Evolutionary conservation across 2,797 vertebrate genomes (phyloP), one percentile per base, ranked within the genome.

Genomic region (Picus viridis): DNA sequence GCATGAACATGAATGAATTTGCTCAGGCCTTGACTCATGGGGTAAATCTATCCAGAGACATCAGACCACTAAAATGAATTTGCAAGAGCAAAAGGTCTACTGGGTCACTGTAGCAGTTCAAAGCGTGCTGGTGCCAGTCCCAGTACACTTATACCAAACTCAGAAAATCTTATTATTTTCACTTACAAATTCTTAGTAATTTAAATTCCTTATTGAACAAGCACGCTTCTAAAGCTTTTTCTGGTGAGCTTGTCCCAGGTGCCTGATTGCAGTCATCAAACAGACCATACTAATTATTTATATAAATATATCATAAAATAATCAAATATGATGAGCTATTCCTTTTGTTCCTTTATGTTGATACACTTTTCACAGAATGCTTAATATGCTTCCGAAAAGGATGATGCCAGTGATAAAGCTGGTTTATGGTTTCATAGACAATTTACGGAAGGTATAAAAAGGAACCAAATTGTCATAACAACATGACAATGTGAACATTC

Each of bases 391-490:
- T 97, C 96, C 97, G 91, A 97, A 96, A 96, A 98, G 95, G 96
- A 95, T 78, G 90, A 97, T 97, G 97, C 95, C 96, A 97, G 96
- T 97, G 97, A 97, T 97, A 98, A 96, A 97, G 90, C 96, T 94
- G 96, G 95, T 96, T 97, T 98, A 96, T 96, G 97, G 96, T 96
- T 98, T 97, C 97, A 97, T 97, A 97, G 97, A 97, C 97, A 96
- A 97, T 97, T 97, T 98, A 98, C 97, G 97, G 97, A 97, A 97
- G 95, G 93, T 97, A 96, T 96, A 96, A 97, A 96, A 97, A 97
- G 97, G 95, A 98, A 97, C 95, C 82, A 97, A 97, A 97, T 97
- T 98, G 97, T 98, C 98, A 98, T 97, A 98, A 98, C 97, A 98
- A 96, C 91, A 87, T 97, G 98, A 98, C 97, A 97, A 98, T 97